Conservation (phyloP, 1,140 invertebrate genomes). For the Physella acuta region DNA sequence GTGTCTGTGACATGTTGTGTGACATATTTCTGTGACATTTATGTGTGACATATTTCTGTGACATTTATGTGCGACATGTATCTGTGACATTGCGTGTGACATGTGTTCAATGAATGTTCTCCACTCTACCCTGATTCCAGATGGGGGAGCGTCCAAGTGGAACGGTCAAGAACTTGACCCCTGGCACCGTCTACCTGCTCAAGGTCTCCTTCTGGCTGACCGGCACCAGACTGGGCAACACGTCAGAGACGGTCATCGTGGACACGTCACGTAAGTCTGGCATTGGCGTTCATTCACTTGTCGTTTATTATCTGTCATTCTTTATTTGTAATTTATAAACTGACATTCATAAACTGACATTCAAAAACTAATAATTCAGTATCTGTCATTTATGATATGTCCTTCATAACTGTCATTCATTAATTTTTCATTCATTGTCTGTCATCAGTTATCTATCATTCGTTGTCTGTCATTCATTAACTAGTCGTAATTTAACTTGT, state of each 20-base stretch:
- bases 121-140: no score
- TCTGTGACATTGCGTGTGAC: no score
- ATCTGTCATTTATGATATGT: not conserved
- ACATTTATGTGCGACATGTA: no score
- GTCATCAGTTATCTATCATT: no score
- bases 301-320: not conserved
- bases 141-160: no score
- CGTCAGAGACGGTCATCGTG: constrained; percentile 20
- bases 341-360: not conserved
- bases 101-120: no score
- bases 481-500: no score
- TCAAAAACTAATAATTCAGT: not conserved
- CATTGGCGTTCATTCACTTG: not conserved
- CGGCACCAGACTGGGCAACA: constrained; percentile 14
- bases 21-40: no score
- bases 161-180: no score
- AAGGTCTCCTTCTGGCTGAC: constrained; percentile 22
- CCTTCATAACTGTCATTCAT: not conserved
- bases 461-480: no score
- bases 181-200: constrained; percentile 29
- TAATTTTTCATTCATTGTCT: not conserved
- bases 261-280: constrained; percentile 16
- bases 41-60: no score
- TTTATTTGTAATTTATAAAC: not conserved
- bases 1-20: no score